These are phyloP conservation scores for Pterocles burchelli DNA, from an alignment of 2,113 vertebrate species.

Conservation along the genomic window DNA sequence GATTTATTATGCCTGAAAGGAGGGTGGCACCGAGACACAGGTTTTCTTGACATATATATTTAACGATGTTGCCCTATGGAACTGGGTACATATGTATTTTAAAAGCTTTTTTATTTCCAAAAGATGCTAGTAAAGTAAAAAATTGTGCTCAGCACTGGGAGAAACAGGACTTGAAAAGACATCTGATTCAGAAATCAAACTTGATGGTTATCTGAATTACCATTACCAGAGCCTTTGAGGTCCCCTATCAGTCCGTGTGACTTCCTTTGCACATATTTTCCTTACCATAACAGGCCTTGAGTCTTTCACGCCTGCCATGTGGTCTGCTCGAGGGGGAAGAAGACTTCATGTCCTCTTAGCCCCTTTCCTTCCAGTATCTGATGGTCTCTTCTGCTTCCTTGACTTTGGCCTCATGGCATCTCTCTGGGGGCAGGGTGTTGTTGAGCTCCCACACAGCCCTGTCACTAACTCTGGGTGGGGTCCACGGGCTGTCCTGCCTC, in stretches of 20 bases:
- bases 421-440: neutral
- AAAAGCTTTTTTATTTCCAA: slow-evolving; percentile 12
- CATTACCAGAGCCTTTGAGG: slow-evolving; percentile 44
- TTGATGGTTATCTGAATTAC: slow-evolving; percentile 59
- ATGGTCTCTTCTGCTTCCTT: neutral
- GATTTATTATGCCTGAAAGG: slow-evolving; percentile 38
- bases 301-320: slow-evolving; percentile 3
- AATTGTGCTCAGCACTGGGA: neutral
- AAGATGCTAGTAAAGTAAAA: neutral
- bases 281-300: slow-evolving; percentile 30
- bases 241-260: slow-evolving; percentile 47
- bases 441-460: neutral
- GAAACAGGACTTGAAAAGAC: slow-evolving; percentile 4
- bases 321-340: neutral
- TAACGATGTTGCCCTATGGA: neutral
- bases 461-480: fast-evolving
- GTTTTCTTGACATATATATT: neutral
- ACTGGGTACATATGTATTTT: neutral
- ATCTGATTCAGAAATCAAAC: slow-evolving; percentile 39
- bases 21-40: neutral
- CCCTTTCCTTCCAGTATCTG: neutral
- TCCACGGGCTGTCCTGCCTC: neutral
- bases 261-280: slow-evolving; percentile 57
- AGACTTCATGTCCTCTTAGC: neutral
- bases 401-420: fast-evolving